Evolutionary conservation across 2,113 vertebrate species (phyloP).

Genomic region (Egretta garzetta): DNA sequence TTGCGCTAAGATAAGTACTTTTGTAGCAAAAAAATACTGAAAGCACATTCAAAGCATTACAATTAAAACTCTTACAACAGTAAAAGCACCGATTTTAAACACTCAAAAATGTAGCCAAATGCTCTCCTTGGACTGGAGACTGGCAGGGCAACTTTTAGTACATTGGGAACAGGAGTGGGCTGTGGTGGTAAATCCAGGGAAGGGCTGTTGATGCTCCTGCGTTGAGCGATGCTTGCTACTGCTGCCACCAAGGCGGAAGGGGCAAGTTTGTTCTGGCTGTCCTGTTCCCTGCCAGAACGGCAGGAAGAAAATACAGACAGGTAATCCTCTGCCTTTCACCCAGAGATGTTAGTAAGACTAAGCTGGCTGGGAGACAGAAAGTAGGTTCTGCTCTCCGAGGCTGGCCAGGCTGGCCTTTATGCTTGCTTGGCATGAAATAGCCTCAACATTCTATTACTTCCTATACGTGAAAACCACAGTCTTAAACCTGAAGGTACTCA

Average conservation of each 20-base stretch:
- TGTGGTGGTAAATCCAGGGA: fast-evolving
- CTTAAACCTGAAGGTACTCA: background rate
- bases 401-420: background rate
- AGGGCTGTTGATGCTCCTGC: background rate
- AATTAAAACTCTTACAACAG: background rate
- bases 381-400: background rate
- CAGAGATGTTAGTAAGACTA: background rate
- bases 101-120: background rate
- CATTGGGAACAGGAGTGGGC: background rate
- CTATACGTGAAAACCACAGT: background rate
- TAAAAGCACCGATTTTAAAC: background rate
- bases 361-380: background rate
- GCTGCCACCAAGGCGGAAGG: background rate
- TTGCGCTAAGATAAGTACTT: background rate
- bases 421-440: background rate
- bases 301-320: background rate
- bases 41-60: background rate
- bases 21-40: background rate
- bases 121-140: background rate
- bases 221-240: fast-evolving
- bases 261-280: background rate
- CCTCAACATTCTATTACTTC: background rate
- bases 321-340: background rate
- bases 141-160: background rate
- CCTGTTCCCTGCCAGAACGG: background rate